Evolutionary conservation across 2,113 vertebrate genomes (phyloP).

Genomic region (Hyaena hyaena): DNA sequence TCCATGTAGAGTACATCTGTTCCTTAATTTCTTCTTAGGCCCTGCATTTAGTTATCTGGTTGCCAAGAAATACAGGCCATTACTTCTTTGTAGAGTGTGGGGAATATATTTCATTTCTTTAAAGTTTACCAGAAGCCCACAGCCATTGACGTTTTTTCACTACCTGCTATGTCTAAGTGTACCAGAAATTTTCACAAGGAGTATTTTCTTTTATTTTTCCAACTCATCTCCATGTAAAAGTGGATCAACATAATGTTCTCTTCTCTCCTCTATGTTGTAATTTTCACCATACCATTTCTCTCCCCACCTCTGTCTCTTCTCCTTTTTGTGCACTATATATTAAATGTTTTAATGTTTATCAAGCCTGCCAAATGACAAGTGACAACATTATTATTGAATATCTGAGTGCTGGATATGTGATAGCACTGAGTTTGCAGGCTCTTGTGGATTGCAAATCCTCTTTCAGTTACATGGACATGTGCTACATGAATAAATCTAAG

Average conservation of each 20-base stretch:
- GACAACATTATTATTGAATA: neutral
- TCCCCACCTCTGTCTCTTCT: neutral
- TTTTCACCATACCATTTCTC: neutral
- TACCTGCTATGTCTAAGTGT: neutral
- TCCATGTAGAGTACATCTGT: neutral
- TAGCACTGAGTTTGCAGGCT: neutral
- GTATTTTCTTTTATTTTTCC: neutral
- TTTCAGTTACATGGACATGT: neutral
- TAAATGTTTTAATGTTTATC: conserved; percentile 6
- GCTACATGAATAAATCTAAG: neutral
- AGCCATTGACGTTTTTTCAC: neutral
- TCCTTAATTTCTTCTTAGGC: neutral
- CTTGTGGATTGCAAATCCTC: neutral
- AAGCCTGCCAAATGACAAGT: neutral
- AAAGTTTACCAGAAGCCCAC: neutral
- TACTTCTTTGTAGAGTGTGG: neutral
- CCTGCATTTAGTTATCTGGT: neutral
- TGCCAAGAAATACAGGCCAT: neutral
- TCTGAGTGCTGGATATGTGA: neutral
- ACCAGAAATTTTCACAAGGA: neutral
- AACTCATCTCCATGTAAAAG: neutral
- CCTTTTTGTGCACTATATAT: neutral
- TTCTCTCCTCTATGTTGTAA: neutral
- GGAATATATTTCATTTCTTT: neutral
- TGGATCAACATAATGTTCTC: neutral